Percentiles rank a stretch among this genome's conserved stretches.
phyloP scores from a whole-genome alignment of 1,140 invertebrate genomes.

The Gonatopus flavifemur region DNA sequence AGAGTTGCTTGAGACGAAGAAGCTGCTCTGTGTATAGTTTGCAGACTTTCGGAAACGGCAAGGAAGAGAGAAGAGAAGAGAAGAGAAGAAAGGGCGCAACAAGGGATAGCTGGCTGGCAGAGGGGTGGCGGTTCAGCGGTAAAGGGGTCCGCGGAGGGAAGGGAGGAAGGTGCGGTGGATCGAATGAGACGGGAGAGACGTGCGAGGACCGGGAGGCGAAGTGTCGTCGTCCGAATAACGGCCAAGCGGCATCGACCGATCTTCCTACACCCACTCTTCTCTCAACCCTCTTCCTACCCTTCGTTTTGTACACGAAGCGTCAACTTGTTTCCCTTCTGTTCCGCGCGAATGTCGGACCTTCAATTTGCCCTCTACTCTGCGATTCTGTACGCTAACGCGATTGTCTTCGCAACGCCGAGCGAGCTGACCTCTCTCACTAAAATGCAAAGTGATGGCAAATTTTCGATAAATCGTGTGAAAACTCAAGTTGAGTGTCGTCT shows the following conservation, averaged over 20 bases:
- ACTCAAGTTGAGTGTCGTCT: no score
- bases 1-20: background rate
- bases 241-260: slow-evolving; percentile 60
- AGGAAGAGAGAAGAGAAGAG: background rate
- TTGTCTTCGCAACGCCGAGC: slow-evolving; percentile 38
- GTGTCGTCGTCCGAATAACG: slow-evolving; percentile 61
- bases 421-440: slow-evolving; percentile 16
- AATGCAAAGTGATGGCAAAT: no score
- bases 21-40: no score
- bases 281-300: slow-evolving; percentile 1
- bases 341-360: slow-evolving; percentile 56
- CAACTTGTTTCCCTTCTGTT: slow-evolving; percentile 58
- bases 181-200: slow-evolving; percentile 17
- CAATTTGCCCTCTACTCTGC: slow-evolving; percentile 54
- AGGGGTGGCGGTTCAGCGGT: slow-evolving; percentile 22
- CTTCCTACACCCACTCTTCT: slow-evolving; percentile 46
- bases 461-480: no score
- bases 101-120: slow-evolving; percentile 25
- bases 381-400: slow-evolving; percentile 51
- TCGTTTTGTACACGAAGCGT: slow-evolving; percentile 48
- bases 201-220: slow-evolving; percentile 52
- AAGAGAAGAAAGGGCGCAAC: slow-evolving; percentile 21
- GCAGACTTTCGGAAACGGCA: no score
- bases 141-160: slow-evolving; percentile 34
- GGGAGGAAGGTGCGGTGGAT: slow-evolving; percentile 19